Evolutionary conservation across 92 coral and sea anemone species (phyloP), one percentile per base, ranked within the genome.

Genomic region (Epizoanthus ramosus): DNA sequence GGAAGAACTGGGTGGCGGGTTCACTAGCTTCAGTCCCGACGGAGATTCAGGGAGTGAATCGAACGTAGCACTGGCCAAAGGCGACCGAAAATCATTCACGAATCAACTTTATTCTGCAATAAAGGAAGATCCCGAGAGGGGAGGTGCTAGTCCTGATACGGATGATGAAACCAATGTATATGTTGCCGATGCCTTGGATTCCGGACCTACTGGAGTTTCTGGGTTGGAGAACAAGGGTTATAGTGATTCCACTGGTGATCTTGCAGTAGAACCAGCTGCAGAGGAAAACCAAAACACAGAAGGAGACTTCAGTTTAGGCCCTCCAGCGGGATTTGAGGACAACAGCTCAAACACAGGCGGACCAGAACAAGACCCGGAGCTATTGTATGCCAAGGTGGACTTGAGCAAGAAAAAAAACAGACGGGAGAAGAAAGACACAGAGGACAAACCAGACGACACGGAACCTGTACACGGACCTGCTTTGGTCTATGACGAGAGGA

Each of bases 1-100:
- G 6, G 97, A 87, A 74, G 99, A 94, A 68, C 90, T 97, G 25
- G 99, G 99, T 8, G 88, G 94, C 15, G 99, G 98, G 2, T 91
- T 88, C 71, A 77, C 98, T 56, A 90, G 94, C 85, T 93, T 95
- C 75, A 89, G 84, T 22, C 94, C 99, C 33, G 89, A 85, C 79
- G 70, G 82, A 73, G 88, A 15, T 24, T 68, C 70, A 12, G 59
- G 71, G 3, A 61, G 53, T 22, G 19, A 77, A 19, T 39, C 18
- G 15, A 77, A 21, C 3, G 59, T 17, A 77, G 37, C 71, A 41
- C 13, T 13, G 15, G 41, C 33, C 37, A 37, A 18, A 66, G 82
- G 41, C 1, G 82, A 77, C 47, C 82, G 71, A 9, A 77, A 19
- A 58, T 77, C 82, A 22, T 77, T 77, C 71, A 77, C 70, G 18